phyloP scores from a whole-genome alignment of 2,113 vertebrate species.

The Orcinus orca region DNA sequence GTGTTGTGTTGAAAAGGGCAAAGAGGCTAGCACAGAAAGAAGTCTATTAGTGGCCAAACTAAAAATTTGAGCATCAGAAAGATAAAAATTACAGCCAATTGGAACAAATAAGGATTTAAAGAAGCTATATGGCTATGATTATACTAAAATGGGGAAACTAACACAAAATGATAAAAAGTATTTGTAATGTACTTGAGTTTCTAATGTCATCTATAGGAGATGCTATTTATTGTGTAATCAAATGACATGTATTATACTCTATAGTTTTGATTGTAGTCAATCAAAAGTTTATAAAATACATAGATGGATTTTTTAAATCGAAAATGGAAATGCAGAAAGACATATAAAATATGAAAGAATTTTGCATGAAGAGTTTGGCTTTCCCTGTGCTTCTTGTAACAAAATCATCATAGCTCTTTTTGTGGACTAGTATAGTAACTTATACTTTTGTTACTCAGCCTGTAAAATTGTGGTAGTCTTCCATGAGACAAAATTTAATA shows the following conservation, averaged over 20 bases:
- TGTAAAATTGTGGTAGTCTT: not conserved
- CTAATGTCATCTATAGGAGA: not conserved
- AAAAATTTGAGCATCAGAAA: not conserved
- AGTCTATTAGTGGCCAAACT: not conserved
- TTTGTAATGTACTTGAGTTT: not conserved
- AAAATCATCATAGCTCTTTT: not conserved
- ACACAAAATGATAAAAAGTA: not conserved
- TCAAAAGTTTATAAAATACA: not conserved
- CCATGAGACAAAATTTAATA: not conserved
- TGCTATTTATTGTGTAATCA: not conserved
- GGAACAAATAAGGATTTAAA: not conserved
- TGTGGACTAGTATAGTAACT: not conserved
- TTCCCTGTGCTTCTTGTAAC: not conserved
- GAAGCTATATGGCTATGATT: not conserved
- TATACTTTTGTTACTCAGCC: not conserved
- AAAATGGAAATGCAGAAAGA: slow-evolving; percentile 13
- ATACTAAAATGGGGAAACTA: not conserved
- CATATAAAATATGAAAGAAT: not conserved
- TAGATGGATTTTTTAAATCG: not conserved
- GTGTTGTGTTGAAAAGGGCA: not conserved
- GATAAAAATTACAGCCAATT: not conserved
- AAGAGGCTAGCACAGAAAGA: not conserved
- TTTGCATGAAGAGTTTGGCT: not conserved
- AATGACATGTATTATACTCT: not conserved
- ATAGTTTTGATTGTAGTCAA: not conserved